Conservation (phyloP, 2,113 vertebrate genomes). For the Cygnus buccinator region DNA sequence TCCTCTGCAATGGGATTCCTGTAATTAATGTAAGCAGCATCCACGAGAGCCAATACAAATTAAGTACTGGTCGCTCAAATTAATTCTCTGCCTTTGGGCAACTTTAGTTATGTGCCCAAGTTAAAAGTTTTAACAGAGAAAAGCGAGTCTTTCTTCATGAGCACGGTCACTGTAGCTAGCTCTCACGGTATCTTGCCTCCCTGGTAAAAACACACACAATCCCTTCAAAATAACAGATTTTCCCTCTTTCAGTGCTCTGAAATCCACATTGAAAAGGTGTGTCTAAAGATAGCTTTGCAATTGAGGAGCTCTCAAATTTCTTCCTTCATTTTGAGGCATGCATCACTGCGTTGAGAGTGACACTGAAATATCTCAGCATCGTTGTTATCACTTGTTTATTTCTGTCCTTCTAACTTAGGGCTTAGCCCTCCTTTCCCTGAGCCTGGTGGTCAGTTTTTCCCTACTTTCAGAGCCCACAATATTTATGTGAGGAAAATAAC, state of each 20-base stretch:
- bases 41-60: not conserved
- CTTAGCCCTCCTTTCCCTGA: not conserved
- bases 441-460: not conserved
- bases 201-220: not conserved
- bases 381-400: not conserved
- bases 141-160: not conserved
- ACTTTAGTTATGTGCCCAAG: not conserved
- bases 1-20: not conserved
- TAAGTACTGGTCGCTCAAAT: not conserved
- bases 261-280: not conserved
- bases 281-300: not conserved
- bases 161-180: not conserved
- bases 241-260: not conserved
- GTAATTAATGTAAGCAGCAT: not conserved
- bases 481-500: not conserved
- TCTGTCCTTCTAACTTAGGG: not conserved
- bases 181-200: not conserved
- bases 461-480: not conserved
- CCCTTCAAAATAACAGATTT: not conserved
- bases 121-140: not conserved
- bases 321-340: not conserved
- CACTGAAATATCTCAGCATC: not conserved
- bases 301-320: not conserved
- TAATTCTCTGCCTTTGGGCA: constrained; percentile 34
- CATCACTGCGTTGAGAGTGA: not conserved